Evolutionary conservation across 2,888 invertebrate genomes (phyloP).

Genomic region (Ephialtes manifestator): DNA sequence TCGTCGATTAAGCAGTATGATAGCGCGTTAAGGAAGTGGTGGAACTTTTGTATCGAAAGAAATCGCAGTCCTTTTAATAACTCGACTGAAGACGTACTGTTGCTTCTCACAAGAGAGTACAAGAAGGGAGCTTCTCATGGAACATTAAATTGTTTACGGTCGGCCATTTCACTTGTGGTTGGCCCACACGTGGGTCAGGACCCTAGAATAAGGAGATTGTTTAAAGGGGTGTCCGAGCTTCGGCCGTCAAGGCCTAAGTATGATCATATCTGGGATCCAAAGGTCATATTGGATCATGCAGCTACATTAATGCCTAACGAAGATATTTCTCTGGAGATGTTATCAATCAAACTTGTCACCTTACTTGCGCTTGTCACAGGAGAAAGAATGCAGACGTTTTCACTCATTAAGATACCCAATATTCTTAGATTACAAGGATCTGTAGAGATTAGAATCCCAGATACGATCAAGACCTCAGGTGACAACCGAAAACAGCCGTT

Average conservation of each 20-base stretch:
- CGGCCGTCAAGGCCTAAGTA: constrained; percentile 73
- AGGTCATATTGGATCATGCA: constrained; percentile 71
- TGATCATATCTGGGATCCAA: constrained; percentile 73
- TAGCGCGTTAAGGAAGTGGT: constrained; percentile 62
- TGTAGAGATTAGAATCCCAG: constrained; percentile 60
- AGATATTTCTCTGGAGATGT: constrained; percentile 44
- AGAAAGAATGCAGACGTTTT: constrained; percentile 70
- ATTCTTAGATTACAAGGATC: constrained; percentile 43
- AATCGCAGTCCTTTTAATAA: constrained; percentile 33
- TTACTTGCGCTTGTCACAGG: constrained; percentile 70
- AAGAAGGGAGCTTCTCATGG: constrained; percentile 62
- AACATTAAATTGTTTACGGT: too few relatives aligned
- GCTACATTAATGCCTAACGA: constrained; percentile 39
- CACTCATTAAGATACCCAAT: too few relatives aligned
- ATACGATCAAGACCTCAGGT: constrained; percentile 39
- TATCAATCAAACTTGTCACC: constrained; percentile 67
- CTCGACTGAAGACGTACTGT: constrained; percentile 42
- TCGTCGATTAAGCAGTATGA: too few relatives aligned
- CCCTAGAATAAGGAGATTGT: constrained; percentile 68
- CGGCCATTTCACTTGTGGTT: constrained; percentile 64
- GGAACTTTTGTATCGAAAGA: constrained; percentile 56
- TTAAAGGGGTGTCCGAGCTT: constrained; percentile 72
- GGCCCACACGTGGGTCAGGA: constrained; percentile 64
- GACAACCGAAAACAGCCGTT: constrained; percentile 46
- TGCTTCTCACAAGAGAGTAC: constrained; percentile 54